Evolutionary conservation across 2,888 invertebrate species (phyloP).

Genomic region (Brenthis ino): DNA sequence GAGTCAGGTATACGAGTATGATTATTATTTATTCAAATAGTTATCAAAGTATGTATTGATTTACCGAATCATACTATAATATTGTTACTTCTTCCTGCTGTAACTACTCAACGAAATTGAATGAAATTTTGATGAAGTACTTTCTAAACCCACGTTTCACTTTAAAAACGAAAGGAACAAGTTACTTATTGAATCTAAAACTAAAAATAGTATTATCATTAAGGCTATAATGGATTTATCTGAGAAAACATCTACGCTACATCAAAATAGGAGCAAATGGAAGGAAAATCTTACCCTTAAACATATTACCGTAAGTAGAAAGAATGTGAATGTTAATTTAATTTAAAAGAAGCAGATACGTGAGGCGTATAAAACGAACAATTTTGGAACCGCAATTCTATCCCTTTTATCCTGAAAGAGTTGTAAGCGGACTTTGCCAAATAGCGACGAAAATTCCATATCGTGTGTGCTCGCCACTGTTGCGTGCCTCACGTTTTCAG

Average conservation of each 20-base stretch:
- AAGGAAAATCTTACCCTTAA: conserved; percentile 7
- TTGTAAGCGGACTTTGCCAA: conserved; percentile 35
- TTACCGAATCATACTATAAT: too few species aligned
- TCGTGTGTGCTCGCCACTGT: conserved; percentile 51
- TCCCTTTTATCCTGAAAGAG: conserved; percentile 34
- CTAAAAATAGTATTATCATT: conserved; percentile 5
- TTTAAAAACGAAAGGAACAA: background rate
- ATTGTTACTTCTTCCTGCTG: too few species aligned
- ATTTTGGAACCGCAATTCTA: conserved; percentile 29
- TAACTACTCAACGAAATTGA: too few species aligned
- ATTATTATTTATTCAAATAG: too few species aligned
- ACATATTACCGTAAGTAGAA: conserved; percentile 13
- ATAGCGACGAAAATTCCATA: conserved; percentile 63
- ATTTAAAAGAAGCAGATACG: conserved; percentile 19
- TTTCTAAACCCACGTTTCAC: too few species aligned
- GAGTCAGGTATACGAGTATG: too few species aligned
- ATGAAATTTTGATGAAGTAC: too few species aligned
- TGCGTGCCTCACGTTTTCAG: conserved; percentile 70
- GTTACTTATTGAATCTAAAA: background rate
- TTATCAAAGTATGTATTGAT: too few species aligned
- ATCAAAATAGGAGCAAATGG: conserved; percentile 11
- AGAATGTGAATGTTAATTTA: conserved; percentile 24
- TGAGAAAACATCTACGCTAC: conserved; percentile 3
- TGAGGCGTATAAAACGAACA: conserved; percentile 17
- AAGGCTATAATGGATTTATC: conserved; percentile 11